Evolutionary conservation across 30 jellyfish, hydroid and myxozoan species (phyloP).

Genomic region (Pelagia noctiluca): DNA sequence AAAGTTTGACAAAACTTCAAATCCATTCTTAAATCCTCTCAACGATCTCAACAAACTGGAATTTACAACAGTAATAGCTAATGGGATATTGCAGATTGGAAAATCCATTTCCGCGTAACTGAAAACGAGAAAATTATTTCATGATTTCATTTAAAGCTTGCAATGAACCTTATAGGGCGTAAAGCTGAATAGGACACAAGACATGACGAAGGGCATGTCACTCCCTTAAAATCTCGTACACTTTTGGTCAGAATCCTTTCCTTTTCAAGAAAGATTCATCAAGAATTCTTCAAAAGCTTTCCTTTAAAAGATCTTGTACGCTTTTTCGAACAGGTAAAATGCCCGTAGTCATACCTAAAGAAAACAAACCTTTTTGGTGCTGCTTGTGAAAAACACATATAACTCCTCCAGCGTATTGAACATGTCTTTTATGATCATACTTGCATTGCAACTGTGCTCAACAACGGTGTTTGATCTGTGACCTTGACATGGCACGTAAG

Average conservation of each 20-base stretch:
- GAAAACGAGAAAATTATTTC: background rate
- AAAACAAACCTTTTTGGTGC: conserved; percentile 31
- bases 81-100: background rate
- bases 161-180: conserved; percentile 17
- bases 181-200: conserved; percentile 22
- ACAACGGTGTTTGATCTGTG: too few relatives aligned
- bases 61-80: conserved; percentile 10
- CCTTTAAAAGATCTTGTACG: too few relatives aligned
- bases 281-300: too few relatives aligned
- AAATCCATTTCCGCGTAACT: too few relatives aligned
- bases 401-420: conserved; percentile 57
- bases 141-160: background rate
- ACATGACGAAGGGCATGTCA: too few relatives aligned
- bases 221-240: too few relatives aligned
- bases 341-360: conserved; percentile 19
- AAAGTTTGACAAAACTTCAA: conserved; percentile 16
- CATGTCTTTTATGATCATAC: conserved; percentile 43
- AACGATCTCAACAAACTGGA: background rate
- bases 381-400: conserved; percentile 49
- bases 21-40: background rate
- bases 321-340: too few relatives aligned
- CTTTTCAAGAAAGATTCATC: too few relatives aligned
- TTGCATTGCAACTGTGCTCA: too few relatives aligned
- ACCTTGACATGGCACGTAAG: conserved; percentile 58
- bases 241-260: too few relatives aligned